Percentiles rank a stretch among this genome's conserved stretches.
Evolutionary conservation across 2,797 vertebrate species (phyloP).

Genomic region (Hylomyscus alleni): DNA sequence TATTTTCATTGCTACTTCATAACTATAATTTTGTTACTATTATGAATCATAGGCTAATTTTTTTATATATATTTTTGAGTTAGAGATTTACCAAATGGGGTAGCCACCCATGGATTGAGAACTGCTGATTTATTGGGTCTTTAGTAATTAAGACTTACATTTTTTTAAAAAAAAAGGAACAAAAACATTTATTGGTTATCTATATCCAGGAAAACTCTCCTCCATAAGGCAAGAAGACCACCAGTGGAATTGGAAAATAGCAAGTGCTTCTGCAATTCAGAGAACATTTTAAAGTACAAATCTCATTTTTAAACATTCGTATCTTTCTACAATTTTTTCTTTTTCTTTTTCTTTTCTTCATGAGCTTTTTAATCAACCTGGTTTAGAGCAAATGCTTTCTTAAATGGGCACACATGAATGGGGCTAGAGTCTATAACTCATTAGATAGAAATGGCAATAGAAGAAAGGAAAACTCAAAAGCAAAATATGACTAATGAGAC

Average conservation of each 20-base stretch:
- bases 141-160: background rate
- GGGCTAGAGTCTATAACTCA: background rate
- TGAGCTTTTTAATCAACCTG: background rate
- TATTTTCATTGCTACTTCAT: background rate
- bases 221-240: background rate
- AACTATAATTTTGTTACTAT: background rate
- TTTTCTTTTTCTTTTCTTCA: background rate
- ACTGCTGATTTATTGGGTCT: background rate
- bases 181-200: background rate
- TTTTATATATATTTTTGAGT: background rate
- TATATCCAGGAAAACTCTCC: background rate
- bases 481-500: slow-evolving; percentile 45
- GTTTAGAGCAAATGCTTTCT: background rate
- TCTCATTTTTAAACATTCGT: background rate
- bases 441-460: background rate
- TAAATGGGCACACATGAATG: background rate
- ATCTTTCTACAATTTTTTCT: background rate
- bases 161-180: background rate
- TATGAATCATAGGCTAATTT: background rate
- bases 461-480: background rate
- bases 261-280: background rate
- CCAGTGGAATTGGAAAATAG: slow-evolving; percentile 23
- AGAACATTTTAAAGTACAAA: background rate
- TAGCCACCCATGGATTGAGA: background rate
- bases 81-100: background rate